phyloP scores from a whole-genome alignment of 2,113 vertebrate species.

The Zosterops hypoxanthus region DNA sequence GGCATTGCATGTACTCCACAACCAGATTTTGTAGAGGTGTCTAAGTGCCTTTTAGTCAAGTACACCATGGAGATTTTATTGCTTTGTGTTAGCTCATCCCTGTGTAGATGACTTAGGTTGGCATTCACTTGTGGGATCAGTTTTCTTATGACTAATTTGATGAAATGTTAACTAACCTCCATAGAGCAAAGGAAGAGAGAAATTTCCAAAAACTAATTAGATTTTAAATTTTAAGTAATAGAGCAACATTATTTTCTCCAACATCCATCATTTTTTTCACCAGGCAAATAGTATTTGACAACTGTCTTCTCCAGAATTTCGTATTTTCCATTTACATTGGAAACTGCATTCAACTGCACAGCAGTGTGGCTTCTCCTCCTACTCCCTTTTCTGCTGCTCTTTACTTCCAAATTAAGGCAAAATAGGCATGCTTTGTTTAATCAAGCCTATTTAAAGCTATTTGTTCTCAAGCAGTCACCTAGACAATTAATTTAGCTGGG shows the following conservation, averaged over 20 bases:
- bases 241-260: background rate
- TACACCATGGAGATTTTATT: background rate
- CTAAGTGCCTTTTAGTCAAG: background rate
- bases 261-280: background rate
- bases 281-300: background rate
- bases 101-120: background rate
- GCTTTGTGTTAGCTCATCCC: background rate
- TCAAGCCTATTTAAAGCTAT: background rate
- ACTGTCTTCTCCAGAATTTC: background rate
- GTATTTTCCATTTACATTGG: background rate
- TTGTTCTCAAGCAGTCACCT: background rate
- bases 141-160: background rate
- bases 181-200: background rate
- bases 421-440: background rate
- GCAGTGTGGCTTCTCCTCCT: background rate
- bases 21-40: background rate
- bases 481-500: background rate
- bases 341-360: background rate
- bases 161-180: background rate
- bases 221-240: background rate
- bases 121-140: background rate
- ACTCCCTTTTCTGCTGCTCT: background rate
- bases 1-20: background rate
- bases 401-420: constrained; percentile 28
- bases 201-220: background rate